Evolutionary conservation across 2,888 invertebrate species (phyloP), one percentile per base, ranked within the genome.

Genomic region (Hyposoter didymator): DNA sequence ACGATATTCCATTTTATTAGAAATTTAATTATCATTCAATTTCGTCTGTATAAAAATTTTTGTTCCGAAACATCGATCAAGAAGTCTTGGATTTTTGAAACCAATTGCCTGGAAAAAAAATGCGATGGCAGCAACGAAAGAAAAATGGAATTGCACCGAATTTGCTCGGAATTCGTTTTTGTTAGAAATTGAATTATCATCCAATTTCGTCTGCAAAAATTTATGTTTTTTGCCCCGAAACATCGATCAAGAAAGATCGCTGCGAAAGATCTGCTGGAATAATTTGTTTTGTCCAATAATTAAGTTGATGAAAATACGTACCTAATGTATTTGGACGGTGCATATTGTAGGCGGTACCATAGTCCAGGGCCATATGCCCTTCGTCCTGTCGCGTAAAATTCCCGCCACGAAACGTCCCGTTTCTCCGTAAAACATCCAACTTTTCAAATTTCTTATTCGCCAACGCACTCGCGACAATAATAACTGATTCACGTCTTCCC

Each of bases 271-370:
- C 19, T 2, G 22, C 22, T 12, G 7, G 1, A 5, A 4, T 55
- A 12, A 35, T 49, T 62, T n/a, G 47, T 28, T 12, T 4, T 14
- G 4, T 73, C 39, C 1, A 62, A 28, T 59, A 8, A 39, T 80
- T 70, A 12, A 19, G 69, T 12, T 39, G 45, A 72, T 14, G 55
- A 74, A 79, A 43, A 85, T 88, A 91, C 91, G 88, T 91, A 93
- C 93, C 93, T 93, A 93, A 89, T 90, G 91, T 92, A 91, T 92
- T 92, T 82, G 91, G 91, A 84, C 91, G 93, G 92, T 92, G 92
- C 92, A 93, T 93, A 92, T 92, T 91, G 92, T 90, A 89, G 89
- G 88, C 88, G 90, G 89, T 91, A 91, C 90, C 93, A 93, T 93
- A 92, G 90, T 93, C 92, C 91, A 92, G 91, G 91, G 91, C 92